Evolutionary conservation across 2,113 vertebrate genomes (phyloP).

Genomic region (Cichladusa arquata): DNA sequence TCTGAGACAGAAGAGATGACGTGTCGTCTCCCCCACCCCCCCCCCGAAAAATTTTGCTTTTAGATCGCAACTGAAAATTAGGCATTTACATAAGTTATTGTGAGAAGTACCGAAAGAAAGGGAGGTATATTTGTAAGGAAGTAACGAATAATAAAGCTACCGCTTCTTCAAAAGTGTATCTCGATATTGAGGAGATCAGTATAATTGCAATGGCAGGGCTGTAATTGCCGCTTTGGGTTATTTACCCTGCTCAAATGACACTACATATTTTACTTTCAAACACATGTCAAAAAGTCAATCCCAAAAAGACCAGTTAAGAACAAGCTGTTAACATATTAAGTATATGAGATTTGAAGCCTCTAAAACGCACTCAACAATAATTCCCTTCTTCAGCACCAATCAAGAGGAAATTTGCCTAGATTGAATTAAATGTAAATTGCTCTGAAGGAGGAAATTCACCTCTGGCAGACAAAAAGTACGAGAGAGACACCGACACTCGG

Average conservation of each 20-base stretch:
- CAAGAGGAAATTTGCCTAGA: constrained; percentile 56
- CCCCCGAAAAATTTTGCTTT: not conserved
- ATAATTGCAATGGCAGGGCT: not conserved
- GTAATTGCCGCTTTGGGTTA: constrained; percentile 64
- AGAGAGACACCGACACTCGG: not conserved
- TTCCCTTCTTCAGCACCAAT: constrained; percentile 62
- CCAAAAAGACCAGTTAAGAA: constrained; percentile 61
- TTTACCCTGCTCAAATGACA: constrained; percentile 68
- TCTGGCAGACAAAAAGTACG: not conserved
- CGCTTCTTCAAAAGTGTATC: not conserved
- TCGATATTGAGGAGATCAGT: not conserved
- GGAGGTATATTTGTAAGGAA: not conserved
- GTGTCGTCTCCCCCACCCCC: too few species aligned
- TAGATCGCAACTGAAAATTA: not conserved
- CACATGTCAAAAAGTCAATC: constrained; percentile 61
- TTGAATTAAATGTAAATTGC: constrained; percentile 60
- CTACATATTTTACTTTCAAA: constrained; percentile 59
- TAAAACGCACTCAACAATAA: constrained; percentile 61
- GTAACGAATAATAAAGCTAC: not conserved
- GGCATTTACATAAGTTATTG: not conserved
- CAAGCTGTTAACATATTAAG: constrained; percentile 55
- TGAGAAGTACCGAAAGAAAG: not conserved
- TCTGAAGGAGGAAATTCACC: constrained; percentile 21
- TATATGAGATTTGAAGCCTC: constrained; percentile 35
- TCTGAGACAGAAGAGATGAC: not conserved